A percentile compares a stretch with the other conserved stretches of the same genome.
phyloP scores from a whole-genome alignment of 2,113 vertebrate genomes.

The Melanocharis versteri region DNA sequence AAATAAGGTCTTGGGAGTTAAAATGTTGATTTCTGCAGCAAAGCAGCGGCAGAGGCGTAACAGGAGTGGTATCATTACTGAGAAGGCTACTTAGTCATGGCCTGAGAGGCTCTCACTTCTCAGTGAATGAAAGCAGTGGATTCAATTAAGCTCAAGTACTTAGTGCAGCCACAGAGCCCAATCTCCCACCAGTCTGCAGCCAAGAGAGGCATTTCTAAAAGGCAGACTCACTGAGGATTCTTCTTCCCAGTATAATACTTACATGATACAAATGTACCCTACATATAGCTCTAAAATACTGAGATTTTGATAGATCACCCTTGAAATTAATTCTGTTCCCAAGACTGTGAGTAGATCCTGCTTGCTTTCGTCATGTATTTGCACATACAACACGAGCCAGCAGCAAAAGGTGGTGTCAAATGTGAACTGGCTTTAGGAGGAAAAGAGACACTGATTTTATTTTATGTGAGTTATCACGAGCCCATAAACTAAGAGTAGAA shows the following conservation, averaged over 20 bases:
- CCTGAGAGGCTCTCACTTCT: not conserved
- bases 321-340: not conserved
- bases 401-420: not conserved
- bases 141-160: not conserved
- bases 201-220: not conserved
- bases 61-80: rapidly evolving
- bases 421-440: not conserved
- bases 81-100: not conserved
- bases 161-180: not conserved
- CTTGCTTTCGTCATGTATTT: rapidly evolving
- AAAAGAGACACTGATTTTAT: not conserved
- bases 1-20: not conserved
- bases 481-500: not conserved
- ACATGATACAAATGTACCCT: not conserved
- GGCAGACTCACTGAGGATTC: not conserved
- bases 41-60: not conserved
- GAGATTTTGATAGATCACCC: not conserved
- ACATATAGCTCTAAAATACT: not conserved
- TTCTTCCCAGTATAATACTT: not conserved
- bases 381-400: not conserved
- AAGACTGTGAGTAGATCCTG: not conserved
- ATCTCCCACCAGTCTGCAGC: not conserved
- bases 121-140: not conserved
- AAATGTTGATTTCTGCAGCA: not conserved
- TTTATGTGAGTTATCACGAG: not conserved